Evolutionary conservation across 2,797 vertebrate species (phyloP).

Genomic region (Coracias cyanogaster): DNA sequence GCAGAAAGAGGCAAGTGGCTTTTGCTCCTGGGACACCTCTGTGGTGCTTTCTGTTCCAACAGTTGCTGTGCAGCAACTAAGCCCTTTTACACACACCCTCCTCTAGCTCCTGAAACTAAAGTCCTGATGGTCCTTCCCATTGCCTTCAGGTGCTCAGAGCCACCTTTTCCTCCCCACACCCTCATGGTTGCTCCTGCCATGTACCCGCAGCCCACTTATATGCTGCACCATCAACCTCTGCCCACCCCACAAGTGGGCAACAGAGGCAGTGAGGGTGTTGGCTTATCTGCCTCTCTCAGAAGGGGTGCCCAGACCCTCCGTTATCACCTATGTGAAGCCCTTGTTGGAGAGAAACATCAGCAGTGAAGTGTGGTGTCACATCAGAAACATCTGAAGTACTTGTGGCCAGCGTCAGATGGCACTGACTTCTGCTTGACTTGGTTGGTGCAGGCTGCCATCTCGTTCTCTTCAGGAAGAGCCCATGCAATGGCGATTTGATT

Average conservation of each 20-base stretch:
- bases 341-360: neutral
- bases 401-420: neutral
- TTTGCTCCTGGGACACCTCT: accelerated
- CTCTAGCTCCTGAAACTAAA: neutral
- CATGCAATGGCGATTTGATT: accelerated
- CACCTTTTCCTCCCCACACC: neutral
- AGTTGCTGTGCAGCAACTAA: neutral
- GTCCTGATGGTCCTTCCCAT: neutral
- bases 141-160: neutral
- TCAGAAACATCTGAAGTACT: neutral
- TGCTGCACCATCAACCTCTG: neutral
- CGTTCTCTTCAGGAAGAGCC: neutral
- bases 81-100: neutral
- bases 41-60: neutral
- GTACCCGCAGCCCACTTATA: neutral
- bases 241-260: accelerated
- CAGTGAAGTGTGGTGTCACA: neutral
- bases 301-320: neutral
- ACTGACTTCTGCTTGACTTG: neutral
- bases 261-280: neutral
- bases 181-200: accelerated
- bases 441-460: neutral
- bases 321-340: neutral
- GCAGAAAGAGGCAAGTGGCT: neutral
- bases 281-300: accelerated